Conservation (phyloP, 2,888 invertebrate genomes). For the Cantharis nigra region DNA sequence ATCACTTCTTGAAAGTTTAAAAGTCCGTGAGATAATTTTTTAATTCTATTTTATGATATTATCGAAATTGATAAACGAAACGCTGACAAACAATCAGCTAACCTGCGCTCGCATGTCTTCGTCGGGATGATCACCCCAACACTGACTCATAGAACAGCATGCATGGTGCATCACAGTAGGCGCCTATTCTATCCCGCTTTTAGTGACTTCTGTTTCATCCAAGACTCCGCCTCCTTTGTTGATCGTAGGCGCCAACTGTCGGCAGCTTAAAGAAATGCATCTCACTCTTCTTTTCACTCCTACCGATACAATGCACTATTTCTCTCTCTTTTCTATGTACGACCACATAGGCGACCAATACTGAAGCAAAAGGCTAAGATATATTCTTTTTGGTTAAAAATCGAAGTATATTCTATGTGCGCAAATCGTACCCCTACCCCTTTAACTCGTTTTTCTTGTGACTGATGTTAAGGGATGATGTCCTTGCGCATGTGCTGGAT, state of each 20-base stretch:
- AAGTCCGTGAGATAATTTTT: slow-evolving; percentile 33
- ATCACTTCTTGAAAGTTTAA: slow-evolving; percentile 29
- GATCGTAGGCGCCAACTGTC: slow-evolving; percentile 53
- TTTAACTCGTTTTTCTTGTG: slow-evolving; percentile 49
- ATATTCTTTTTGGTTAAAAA: slow-evolving; percentile 57
- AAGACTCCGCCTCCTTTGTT: slow-evolving; percentile 67
- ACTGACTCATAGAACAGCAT: slow-evolving; percentile 54
- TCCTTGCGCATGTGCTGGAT: slow-evolving; percentile 44
- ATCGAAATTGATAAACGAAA: slow-evolving; percentile 33
- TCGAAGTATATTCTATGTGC: slow-evolving; percentile 54
- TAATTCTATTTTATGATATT: slow-evolving; percentile 31
- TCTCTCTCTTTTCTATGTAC: slow-evolving; percentile 34
- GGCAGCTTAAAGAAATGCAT: slow-evolving; percentile 33
- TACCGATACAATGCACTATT: slow-evolving; percentile 44
- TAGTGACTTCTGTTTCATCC: slow-evolving; percentile 56
- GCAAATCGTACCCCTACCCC: slow-evolving; percentile 48
- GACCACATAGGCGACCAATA: slow-evolving; percentile 46
- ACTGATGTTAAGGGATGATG: slow-evolving; percentile 48
- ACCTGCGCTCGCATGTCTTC: slow-evolving; percentile 58
- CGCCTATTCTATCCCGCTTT: slow-evolving; percentile 43
- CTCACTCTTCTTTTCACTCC: slow-evolving; percentile 56
- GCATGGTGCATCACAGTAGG: slow-evolving; percentile 65
- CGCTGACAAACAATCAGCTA: slow-evolving; percentile 25
- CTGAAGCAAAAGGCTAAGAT: slow-evolving; percentile 51
- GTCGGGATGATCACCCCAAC: slow-evolving; percentile 64